These are phyloP conservation scores for Trachelus stipa DNA, from an alignment of 2,888 invertebrate species.

Conservation along the genomic window DNA sequence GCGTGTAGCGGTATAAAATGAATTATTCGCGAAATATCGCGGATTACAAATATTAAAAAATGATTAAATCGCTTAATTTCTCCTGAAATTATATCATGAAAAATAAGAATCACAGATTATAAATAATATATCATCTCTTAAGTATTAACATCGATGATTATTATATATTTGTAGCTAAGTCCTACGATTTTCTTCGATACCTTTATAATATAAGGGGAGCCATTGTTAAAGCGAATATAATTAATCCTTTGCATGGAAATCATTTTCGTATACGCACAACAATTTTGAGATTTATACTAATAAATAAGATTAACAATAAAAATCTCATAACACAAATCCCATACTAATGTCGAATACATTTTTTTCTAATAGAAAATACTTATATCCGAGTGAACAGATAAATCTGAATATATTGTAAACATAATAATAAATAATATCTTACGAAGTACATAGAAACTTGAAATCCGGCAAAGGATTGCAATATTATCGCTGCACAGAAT, in stretches of 20 bases:
- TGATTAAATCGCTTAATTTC: background rate
- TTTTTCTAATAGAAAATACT: background rate
- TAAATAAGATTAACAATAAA: background rate
- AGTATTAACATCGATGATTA: slow-evolving; percentile 13
- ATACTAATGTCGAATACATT: background rate
- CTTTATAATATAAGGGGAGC: background rate
- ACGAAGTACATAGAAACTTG: background rate
- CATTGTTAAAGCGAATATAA: background rate
- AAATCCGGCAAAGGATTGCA: slow-evolving; percentile 12
- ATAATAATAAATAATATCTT: background rate
- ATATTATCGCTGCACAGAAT: slow-evolving; percentile 20
- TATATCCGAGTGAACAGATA: background rate
- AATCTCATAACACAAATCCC: background rate
- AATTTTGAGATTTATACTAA: background rate
- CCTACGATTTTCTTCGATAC: slow-evolving; percentile 1
- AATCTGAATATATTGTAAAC: background rate
- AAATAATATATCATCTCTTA: slow-evolving; percentile 11
- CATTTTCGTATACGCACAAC: background rate
- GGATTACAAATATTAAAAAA: background rate
- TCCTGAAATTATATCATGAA: slow-evolving; percentile 1
- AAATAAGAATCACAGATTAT: slow-evolving; percentile 12
- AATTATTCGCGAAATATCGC: background rate
- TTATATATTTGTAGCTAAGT: background rate
- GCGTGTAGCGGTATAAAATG: background rate
- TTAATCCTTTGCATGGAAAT: background rate